These are phyloP conservation scores for Mus spicilegus DNA, from an alignment of 2,113 vertebrate genomes.

Conservation along the genomic window DNA sequence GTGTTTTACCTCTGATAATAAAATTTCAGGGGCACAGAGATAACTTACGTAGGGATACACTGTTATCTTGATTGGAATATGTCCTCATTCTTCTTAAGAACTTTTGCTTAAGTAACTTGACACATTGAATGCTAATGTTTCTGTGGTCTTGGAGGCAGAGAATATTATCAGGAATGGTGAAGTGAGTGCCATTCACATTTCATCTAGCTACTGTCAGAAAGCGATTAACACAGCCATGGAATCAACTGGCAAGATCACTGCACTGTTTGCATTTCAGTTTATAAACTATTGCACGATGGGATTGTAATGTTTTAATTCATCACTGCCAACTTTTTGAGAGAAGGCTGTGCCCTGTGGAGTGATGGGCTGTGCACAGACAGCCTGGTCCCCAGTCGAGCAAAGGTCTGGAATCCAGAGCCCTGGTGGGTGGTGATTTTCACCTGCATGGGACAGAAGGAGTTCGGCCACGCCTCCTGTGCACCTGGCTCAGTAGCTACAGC, in stretches of 20 bases:
- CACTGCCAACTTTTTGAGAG: neutral
- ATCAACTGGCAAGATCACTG: neutral
- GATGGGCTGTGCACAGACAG: too few species aligned
- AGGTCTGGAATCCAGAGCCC: too few species aligned
- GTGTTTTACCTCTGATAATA: neutral
- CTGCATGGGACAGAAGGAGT: too few species aligned
- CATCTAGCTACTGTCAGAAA: neutral
- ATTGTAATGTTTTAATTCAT: neutral
- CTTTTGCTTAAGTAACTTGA: slow-evolving; percentile 3
- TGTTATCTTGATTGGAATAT: neutral
- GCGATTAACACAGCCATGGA: neutral
- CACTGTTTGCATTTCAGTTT: neutral
- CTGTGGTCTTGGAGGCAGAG: neutral
- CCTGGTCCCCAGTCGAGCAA: too few species aligned
- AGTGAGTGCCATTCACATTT: neutral
- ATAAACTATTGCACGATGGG: neutral
- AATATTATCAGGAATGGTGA: neutral
- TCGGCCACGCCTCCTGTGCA: too few species aligned
- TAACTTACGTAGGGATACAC: neutral
- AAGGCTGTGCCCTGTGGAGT: neutral
- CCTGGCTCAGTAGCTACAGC: too few species aligned
- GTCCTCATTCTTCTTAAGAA: neutral
- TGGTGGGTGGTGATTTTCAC: too few species aligned
- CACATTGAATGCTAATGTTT: neutral
- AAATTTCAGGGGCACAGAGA: neutral